Percentiles rank a stretch among this genome's conserved stretches.
Conservation (phyloP, 2,888 invertebrate genomes). For the Dryadula phaetusa region DNA sequence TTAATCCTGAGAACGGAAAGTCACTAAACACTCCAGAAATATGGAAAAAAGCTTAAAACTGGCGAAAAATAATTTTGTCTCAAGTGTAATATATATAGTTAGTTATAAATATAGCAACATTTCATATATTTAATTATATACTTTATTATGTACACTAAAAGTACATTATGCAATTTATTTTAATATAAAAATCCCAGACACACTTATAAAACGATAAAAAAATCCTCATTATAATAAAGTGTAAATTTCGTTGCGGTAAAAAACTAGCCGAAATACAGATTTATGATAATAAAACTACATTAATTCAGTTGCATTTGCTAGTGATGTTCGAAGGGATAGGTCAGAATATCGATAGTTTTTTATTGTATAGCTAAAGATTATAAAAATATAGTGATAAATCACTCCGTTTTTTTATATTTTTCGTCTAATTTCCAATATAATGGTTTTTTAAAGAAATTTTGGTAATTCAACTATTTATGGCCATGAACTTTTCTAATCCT, state of each 20-base stretch:
- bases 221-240: slow-evolving; percentile 5
- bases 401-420: background rate
- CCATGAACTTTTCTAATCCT: too few species aligned
- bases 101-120: too few species aligned
- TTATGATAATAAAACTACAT: slow-evolving; percentile 17
- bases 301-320: slow-evolving; percentile 23
- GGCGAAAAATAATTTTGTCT: too few species aligned
- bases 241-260: slow-evolving; percentile 22
- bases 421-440: background rate
- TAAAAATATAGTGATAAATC: background rate
- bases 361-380: background rate
- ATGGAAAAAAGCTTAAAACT: too few species aligned
- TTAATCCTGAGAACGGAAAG: too few species aligned
- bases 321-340: background rate
- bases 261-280: slow-evolving; percentile 29
- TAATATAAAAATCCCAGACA: slow-evolving; percentile 17
- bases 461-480: too few species aligned
- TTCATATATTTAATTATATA: background rate
- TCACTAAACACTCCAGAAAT: too few species aligned
- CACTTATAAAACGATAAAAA: slow-evolving; percentile 17
- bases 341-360: slow-evolving; percentile 8
- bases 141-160: background rate
- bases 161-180: slow-evolving; percentile 17
- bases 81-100: too few species aligned
- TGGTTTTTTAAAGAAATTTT: too few species aligned